Evolutionary conservation across 2,888 invertebrate genomes (phyloP), one percentile per base, ranked within the genome.

Genomic region (Ormia ochracea): DNA sequence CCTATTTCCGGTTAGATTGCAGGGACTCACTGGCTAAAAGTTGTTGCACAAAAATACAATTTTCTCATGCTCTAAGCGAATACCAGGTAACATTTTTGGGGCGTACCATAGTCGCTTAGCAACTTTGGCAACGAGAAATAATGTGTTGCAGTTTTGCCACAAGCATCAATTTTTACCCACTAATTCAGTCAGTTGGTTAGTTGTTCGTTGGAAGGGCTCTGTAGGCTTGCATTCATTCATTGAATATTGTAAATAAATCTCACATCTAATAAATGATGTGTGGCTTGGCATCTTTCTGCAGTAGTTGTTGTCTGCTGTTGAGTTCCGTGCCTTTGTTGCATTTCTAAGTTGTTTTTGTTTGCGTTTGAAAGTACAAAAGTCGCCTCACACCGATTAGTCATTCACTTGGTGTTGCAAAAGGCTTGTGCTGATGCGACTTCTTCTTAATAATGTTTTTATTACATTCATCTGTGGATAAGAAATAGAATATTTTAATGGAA

Each of bases 1-100:
- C 76, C 85, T 83, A 83, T 84, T 87, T 87, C 87, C 87, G 88
- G 86, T 86, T 84, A 78, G 77, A 59, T 72, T 63, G 48, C 65
- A 59, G 38, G 54, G 36, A 78, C 58, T 54, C 52, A 26, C 58
- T 79, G 63, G 43, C 58, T 58, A 28, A 58, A 56, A 75, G 52
- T 23, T 41, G 43, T 63, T 61, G 52, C 33, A 72, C 58, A n/a
- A n/a, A 68, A 33, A 43, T 36, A 63, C 36, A 69, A 77, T 69
- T 78, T 81, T 81, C 78, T 72, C 75, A 76, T 43, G 68, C 68
- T 36, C 63, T 23, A 59, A 14, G 3, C 52, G 43, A 26, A 75
- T 50, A 65, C 19, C 59, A 59, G 5, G 14, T 38, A 52, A 77
- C 66, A 77, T 17, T 41, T 74, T 65, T 66, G 54, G 82, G 78